Percentiles rank a stretch among this genome's conserved stretches.
These are phyloP conservation scores for Gymnogyps californianus DNA, from an alignment of 2,113 vertebrate genomes.

Conservation along the genomic window DNA sequence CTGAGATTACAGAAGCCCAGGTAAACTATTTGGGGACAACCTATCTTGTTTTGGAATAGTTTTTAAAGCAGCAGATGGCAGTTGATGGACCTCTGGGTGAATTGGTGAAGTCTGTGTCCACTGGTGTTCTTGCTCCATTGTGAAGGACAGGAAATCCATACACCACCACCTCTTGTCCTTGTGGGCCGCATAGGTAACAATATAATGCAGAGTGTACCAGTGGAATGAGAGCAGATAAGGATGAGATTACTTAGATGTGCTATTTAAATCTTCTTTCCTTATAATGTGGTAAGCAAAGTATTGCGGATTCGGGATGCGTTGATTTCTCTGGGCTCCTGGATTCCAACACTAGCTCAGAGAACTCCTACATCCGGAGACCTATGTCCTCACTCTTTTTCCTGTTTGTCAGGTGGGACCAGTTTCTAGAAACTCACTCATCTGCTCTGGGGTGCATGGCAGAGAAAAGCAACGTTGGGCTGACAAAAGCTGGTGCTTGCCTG, in stretches of 20 bases:
- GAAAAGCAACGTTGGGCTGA: background rate
- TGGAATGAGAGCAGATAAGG: background rate
- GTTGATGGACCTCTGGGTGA: background rate
- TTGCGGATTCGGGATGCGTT: background rate
- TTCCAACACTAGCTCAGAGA: background rate
- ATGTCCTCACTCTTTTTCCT: background rate
- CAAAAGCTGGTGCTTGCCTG: background rate
- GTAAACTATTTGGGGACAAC: background rate
- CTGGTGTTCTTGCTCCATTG: background rate
- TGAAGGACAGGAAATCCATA: background rate
- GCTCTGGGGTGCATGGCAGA: background rate
- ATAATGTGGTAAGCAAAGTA: background rate
- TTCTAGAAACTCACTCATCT: background rate
- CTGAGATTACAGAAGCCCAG: background rate
- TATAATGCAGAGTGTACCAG: background rate
- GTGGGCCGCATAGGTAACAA: background rate
- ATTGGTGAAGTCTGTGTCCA: background rate
- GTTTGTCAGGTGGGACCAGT: background rate
- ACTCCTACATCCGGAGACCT: background rate
- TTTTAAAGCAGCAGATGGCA: background rate
- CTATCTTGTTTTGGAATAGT: background rate
- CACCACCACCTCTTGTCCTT: background rate
- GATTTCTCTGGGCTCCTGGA: background rate
- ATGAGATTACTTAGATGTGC: background rate
- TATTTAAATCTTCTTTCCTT: background rate